These are phyloP conservation scores for Parazoanthus atlanticus DNA, from an alignment of 92 coral and sea anemone species.

Conservation along the genomic window DNA sequence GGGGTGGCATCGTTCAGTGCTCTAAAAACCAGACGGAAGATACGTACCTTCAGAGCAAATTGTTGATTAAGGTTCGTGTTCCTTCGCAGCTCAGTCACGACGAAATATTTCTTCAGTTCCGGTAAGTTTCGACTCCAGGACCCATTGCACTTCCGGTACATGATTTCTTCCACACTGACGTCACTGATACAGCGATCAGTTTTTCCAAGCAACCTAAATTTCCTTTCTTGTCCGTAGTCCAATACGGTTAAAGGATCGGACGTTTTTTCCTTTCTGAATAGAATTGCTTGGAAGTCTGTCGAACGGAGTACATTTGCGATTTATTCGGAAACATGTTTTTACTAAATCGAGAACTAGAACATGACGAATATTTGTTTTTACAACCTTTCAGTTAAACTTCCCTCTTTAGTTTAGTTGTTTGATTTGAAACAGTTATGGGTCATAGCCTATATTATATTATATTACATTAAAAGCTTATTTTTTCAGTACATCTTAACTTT, in stretches of 20 bases:
- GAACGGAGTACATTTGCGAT: too few species aligned
- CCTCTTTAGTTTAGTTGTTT: too few species aligned
- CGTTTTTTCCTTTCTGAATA: background rate
- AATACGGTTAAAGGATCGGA: conserved; percentile 24
- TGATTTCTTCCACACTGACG: background rate
- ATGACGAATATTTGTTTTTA: too few species aligned
- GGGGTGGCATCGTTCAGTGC: too few species aligned
- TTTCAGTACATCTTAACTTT: too few species aligned
- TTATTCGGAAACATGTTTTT: too few species aligned
- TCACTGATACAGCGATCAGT: background rate
- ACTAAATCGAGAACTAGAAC: too few species aligned
- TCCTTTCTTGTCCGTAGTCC: conserved; percentile 1
- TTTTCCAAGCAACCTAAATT: background rate
- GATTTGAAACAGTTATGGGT: too few species aligned
- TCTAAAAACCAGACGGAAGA: background rate
- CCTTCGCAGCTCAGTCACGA: background rate
- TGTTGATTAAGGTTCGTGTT: background rate
- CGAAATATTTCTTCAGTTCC: background rate
- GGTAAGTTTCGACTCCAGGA: conserved; percentile 14
- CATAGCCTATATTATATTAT: too few species aligned
- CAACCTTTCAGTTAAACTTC: too few species aligned
- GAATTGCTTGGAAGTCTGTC: background rate
- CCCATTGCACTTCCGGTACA: conserved; percentile 12
- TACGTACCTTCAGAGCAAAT: background rate
- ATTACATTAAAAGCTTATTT: too few species aligned